Base-by-base conservation (phyloP, 2,797 vertebrate genomes). In the Zalophus californianus region DNA sequence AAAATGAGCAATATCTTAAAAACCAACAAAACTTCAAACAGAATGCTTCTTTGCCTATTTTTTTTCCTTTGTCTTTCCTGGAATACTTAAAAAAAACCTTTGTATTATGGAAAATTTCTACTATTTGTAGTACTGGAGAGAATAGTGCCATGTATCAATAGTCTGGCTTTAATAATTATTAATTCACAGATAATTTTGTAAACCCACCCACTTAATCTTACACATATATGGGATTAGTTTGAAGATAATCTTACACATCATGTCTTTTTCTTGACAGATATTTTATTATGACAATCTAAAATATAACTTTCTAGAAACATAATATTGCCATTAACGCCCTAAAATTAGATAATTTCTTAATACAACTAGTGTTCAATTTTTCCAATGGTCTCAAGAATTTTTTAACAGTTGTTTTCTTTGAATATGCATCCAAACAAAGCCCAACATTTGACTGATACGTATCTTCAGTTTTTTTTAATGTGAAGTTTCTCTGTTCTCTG, bases 231-330 rank as follows among this genome's bases (percentile, higher is more conserved):
- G 35, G 20, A 11, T 38, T 70, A n/a, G 14, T 78, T 5, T 3
- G 25, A 90, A 38, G 6, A 50, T 94, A 85, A 21, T 68, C n/a
- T 44, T 35, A 56, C 15, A 64, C 1, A 8, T 44, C 10, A 9
- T 72, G 27, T 77, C 1, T 60, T 5, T 82, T 82, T 9, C 15
- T 21, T 48, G 3, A 9, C 70, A 25, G 84, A 8, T 35, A 80
- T 32, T 82, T 87, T 92, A 23, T 82, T 84, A 44, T 79, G 23
- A 79, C 15, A 85, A 90, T 72, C 21, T 85, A 85, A n/a, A 66
- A 77, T 10, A 21, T 38, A 27, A 41, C 78, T 27, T 41, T 82
- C 82, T 66, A n/a, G 20, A 75, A 92, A 83, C 50, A 64, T 29
- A 68, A 62, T 23, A 87, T 15, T 41, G 38, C 9, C 5, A 13